Evolutionary conservation across 2,888 invertebrate species (phyloP), one percentile per base, ranked within the genome.

Genomic region (Andrena chrysosceles): DNA sequence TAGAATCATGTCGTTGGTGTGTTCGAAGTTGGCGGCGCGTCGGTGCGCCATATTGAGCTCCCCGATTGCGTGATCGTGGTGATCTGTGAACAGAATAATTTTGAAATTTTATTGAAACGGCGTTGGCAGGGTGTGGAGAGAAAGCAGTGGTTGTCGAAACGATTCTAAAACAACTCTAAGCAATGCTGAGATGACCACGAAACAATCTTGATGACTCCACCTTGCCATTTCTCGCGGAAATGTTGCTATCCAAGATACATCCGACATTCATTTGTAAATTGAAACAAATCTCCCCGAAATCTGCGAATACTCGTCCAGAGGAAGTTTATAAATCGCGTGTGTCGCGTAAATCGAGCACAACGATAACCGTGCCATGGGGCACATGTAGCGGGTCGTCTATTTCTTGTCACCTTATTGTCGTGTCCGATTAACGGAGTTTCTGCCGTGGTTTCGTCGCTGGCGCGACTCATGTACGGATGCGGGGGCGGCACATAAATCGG

Each of bases 361-460:
- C 26, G 48, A n/a, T 8, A 5, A 13, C 13, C 29, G 10, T 16
- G 3, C 13, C 42, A 4, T 4, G 13, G 7, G 4, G 71, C 8
- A 42, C 62, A 16, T 49, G 29, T 8, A 16, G 31, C 6, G 26
- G 16, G 48, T 76, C 52, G 48, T 71, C 23, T 49, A 73, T 77
- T 75, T 78, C 67, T 74, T 63, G 67, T 76, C 76, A 93, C 93
- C 91, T 93, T 93, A 91, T 91, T 93, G 89, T 93, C 93, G 87
- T 92, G 92, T 88, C 92, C 93, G 87, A 93, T 93, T 84, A 93
- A 90, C 77, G 93, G 93, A 88, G 93, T 93, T 87, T 93, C 93
- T 76, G 90, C 93, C 63, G 93, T 93, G 72, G 93, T 90, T 49
- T 93, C 93, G 85, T 93, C 93, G 74, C 84, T 77, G 52, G 86